Conservation (phyloP, 2,888 invertebrate genomes). For the Sycophila texana region DNA sequence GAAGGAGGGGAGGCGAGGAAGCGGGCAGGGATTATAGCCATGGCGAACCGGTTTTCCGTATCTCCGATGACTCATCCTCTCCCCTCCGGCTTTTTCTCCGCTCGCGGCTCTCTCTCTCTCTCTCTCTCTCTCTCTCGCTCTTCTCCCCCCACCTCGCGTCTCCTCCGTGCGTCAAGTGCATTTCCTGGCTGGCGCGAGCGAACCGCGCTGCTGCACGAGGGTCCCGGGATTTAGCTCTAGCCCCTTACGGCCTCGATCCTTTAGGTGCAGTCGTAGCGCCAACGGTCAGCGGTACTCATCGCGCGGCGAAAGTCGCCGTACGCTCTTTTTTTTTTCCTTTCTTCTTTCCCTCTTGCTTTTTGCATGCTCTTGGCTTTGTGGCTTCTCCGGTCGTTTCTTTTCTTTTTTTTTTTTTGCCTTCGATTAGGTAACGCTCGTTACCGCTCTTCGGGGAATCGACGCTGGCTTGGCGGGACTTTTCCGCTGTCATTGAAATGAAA, state of each 20-base stretch:
- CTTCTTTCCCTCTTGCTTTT: not conserved
- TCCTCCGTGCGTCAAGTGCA: conserved; percentile 71
- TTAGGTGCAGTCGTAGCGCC: conserved; percentile 54
- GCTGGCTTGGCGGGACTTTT: no score
- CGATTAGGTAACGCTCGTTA: no score
- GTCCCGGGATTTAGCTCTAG: no score
- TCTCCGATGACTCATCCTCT: conserved; percentile 74
- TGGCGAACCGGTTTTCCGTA: conserved; percentile 74
- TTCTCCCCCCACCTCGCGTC: not conserved
- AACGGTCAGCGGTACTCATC: conserved; percentile 59
- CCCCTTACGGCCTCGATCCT: no score
- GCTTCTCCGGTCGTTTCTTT: not conserved
- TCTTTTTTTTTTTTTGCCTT: not conserved
- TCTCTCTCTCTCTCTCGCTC: conserved; percentile 23
- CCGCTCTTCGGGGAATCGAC: no score
- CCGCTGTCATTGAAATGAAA: no score
- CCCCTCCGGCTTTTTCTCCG: conserved; percentile 31
- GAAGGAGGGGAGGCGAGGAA: conserved; percentile 36
- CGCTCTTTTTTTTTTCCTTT: conserved; percentile 1
- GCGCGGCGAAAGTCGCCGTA: conserved; percentile 35
- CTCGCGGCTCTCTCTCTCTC: conserved; percentile 24
- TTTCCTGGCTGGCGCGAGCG: conserved; percentile 77
- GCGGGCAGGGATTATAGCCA: conserved; percentile 59
- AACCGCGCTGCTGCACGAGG: conserved; percentile 65
- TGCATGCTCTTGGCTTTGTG: not conserved